These are phyloP conservation scores for Hycleus cichorii DNA, from an alignment of 1,140 invertebrate species.

Conservation along the genomic window DNA sequence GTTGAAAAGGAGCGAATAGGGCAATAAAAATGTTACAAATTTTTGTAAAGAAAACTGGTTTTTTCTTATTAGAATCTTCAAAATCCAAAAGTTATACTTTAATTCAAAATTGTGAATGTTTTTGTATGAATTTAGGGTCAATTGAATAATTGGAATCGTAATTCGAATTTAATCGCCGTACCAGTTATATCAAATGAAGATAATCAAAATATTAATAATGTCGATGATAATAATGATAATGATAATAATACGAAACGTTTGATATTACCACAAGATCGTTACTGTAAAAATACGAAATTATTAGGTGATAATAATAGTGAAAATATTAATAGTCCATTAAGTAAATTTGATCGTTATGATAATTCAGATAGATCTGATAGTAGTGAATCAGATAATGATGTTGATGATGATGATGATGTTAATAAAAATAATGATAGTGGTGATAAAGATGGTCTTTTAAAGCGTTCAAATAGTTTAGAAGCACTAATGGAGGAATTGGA, in stretches of 20 bases:
- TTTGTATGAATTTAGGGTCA: slow-evolving; percentile 24
- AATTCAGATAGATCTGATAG: slow-evolving; percentile 36
- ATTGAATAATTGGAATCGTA: slow-evolving; percentile 21
- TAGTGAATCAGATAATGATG: slow-evolving; percentile 26
- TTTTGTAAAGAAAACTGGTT: too few relatives aligned
- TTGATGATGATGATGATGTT: slow-evolving; percentile 24
- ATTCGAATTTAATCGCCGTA: slow-evolving; percentile 29
- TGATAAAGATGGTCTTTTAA: slow-evolving; percentile 16
- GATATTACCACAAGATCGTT: slow-evolving; percentile 32
- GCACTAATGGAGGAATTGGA: slow-evolving; percentile 39
- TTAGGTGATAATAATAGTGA: slow-evolving; percentile 12
- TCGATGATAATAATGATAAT: too few relatives aligned
- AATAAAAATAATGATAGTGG: slow-evolving; percentile 15
- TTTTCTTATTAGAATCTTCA: too few relatives aligned
- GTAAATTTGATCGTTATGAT: slow-evolving; percentile 39
- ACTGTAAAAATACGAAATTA: slow-evolving; percentile 18
- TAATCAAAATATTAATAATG: background rate
- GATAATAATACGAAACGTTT: slow-evolving; percentile 18
- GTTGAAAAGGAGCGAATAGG: too few relatives aligned
- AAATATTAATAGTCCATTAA: slow-evolving; percentile 8
- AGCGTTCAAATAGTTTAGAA: slow-evolving; percentile 34
- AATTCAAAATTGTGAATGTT: background rate
- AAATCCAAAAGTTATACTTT: background rate
- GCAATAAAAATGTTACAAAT: too few relatives aligned
- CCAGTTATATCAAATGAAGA: slow-evolving; percentile 20